Evolutionary conservation across 2,888 invertebrate species (phyloP), one percentile per base, ranked within the genome.

Genomic region (Caenorhabditis doughertyi): DNA sequence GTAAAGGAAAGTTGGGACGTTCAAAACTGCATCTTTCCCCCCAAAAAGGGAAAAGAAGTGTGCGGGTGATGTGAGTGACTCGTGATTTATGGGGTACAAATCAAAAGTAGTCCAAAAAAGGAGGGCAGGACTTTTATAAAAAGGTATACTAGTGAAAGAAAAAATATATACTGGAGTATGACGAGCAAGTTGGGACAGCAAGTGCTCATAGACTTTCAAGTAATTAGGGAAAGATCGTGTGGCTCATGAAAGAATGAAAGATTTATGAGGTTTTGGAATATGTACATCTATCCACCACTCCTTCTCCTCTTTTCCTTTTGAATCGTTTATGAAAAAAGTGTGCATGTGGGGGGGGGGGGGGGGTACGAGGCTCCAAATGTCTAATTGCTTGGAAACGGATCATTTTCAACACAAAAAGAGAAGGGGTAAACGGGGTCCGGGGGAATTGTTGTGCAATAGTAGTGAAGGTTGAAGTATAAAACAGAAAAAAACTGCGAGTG

Each of bases 71-170:
- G 73, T 56, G 65, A 73, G 64, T 73, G 73, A 73, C 73, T 55
- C 73, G 73, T 73, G 73, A 73, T 73, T 73, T 73, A 73, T 73
- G 73, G 62, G 72, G 29, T 55, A 29, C 55, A 55, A 53, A 68
- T 53, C 44, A 47, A 42, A 13, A 11, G 13, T 35, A 7, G 7
- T 35, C 27, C n/a, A n/a, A n/a, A n/a, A n/a, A n/a, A n/a, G 32
- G n/a, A 35, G 25, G 7, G 35, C 23, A 25, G 49, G 49, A 13
- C 47, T 27, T 13, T 25, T 25, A 55, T 39, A 55, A 47, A 62
- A 60, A 47, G 23, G 71, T 25, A 55, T 73, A 73, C 73, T 73
- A 65, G 53, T 44, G 39, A 39, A 11, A 39, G 39, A 39, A 39
- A 13, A 8, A 39, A 13, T 39, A n/a, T 39, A 39, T 4, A 39